Conservation (phyloP, 2,888 invertebrate genomes). For the Acanthacorydalis orientalis region DNA sequence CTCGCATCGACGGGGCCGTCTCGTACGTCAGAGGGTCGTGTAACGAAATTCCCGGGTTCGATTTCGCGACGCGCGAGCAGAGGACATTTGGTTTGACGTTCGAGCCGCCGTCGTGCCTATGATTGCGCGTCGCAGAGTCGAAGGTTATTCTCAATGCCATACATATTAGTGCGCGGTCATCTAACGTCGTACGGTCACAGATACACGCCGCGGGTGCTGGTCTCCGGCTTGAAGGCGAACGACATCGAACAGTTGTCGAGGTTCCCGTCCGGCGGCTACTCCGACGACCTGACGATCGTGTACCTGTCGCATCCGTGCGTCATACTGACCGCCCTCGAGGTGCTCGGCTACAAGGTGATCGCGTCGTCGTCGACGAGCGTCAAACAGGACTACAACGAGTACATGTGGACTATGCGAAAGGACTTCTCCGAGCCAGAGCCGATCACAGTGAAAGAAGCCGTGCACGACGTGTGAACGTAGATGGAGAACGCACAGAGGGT, state of each 20-base stretch:
- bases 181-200: constrained; percentile 73
- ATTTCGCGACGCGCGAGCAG: too few species aligned
- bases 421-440: constrained; percentile 75
- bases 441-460: constrained; percentile 18
- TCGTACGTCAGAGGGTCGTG: too few species aligned
- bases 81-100: too few species aligned
- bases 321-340: constrained; percentile 72
- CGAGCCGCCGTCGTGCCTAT: too few species aligned
- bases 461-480: neutral
- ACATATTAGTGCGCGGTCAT: constrained; percentile 79
- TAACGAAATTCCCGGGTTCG: too few species aligned
- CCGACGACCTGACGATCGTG: constrained; percentile 71
- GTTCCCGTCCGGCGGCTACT: constrained; percentile 69
- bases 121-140: too few species aligned
- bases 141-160: constrained; percentile 46
- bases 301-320: constrained; percentile 79
- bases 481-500: constrained; percentile 12
- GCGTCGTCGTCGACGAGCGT: constrained; percentile 74
- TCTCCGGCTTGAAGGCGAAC: constrained; percentile 69
- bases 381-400: constrained; percentile 77
- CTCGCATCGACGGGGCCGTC: too few species aligned
- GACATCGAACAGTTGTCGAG: constrained; percentile 71
- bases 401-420: constrained; percentile 88
- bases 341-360: constrained; percentile 75
- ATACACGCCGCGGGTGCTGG: constrained; percentile 75